These are phyloP conservation scores for Tenthredo scrophulariae DNA, from an alignment of 2,888 invertebrate species.

Conservation along the genomic window DNA sequence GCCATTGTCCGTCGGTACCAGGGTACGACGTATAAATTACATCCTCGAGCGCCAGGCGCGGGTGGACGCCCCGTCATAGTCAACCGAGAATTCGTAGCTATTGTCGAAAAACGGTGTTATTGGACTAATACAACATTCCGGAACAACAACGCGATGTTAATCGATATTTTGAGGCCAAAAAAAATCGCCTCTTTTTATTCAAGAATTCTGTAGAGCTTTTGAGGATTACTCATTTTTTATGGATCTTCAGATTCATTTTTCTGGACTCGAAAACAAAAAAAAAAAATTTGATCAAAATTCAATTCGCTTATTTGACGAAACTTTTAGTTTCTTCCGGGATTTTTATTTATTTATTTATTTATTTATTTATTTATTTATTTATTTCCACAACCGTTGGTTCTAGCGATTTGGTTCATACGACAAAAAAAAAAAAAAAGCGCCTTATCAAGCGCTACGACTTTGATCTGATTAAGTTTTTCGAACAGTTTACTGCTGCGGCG, in stretches of 20 bases:
- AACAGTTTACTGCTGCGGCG: not conserved
- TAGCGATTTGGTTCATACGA: not conserved
- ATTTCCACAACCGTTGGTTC: not conserved
- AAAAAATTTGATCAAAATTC: too few relatives aligned
- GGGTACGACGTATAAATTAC: slow-evolving; percentile 70
- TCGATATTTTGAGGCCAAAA: not conserved
- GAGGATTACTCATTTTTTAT: not conserved
- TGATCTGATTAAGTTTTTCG: not conserved
- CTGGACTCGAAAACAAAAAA: too few relatives aligned
- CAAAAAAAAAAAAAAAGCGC: not conserved
- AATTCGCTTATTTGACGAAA: too few relatives aligned
- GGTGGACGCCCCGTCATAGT: not conserved
- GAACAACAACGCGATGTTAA: not conserved
- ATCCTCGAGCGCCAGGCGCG: not conserved
- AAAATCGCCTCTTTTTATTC: not conserved
- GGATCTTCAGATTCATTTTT: too few relatives aligned
- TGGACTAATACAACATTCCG: not conserved
- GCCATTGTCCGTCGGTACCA: slow-evolving; percentile 72
- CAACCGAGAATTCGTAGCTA: not conserved
- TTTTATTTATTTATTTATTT: not conserved
- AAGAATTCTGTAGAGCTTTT: too few relatives aligned
- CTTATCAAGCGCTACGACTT: not conserved
- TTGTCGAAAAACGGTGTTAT: not conserved
- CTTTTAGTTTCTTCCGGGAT: too few relatives aligned
- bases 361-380: not conserved